phyloP scores from a whole-genome alignment of 2,888 invertebrate genomes.

The Nezara viridula region DNA sequence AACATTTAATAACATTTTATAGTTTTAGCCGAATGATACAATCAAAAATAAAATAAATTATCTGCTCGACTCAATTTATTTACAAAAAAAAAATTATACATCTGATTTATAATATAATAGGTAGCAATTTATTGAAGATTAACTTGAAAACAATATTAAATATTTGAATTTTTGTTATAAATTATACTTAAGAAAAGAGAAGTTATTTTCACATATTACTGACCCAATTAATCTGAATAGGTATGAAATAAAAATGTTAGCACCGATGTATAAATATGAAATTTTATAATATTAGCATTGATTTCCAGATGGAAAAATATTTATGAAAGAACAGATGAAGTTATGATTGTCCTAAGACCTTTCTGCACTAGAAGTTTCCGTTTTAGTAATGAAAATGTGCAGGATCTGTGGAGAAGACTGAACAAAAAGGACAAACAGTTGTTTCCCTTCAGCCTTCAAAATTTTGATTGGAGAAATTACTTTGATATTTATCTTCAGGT shows the following conservation, averaged over 20 bases:
- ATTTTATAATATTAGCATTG: neutral
- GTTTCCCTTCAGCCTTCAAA: slow-evolving; percentile 39
- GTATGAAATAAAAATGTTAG: neutral
- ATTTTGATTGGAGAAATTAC: slow-evolving; percentile 45
- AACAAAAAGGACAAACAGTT: slow-evolving; percentile 39
- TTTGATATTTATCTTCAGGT: slow-evolving; percentile 40
- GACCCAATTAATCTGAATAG: neutral
- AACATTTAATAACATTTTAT: no score
- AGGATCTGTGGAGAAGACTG: slow-evolving; percentile 41
- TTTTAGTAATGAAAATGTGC: slow-evolving; percentile 51
- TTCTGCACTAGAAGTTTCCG: slow-evolving; percentile 28
- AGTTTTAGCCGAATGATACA: no score
- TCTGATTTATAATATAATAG: no score
- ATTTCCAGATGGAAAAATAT: slow-evolving; percentile 37
- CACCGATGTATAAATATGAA: neutral
- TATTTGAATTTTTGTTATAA: no score
- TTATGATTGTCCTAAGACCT: slow-evolving; percentile 33
- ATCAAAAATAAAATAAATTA: no score
- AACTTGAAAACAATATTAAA: no score
- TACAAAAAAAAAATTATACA: no score
- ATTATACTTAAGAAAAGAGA: no score
- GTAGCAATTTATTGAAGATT: no score
- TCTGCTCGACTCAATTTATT: no score
- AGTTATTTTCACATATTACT: no score
- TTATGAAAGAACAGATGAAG: slow-evolving; percentile 38